Conservation (phyloP, 2,888 invertebrate genomes). For the Spodoptera littoralis region DNA sequence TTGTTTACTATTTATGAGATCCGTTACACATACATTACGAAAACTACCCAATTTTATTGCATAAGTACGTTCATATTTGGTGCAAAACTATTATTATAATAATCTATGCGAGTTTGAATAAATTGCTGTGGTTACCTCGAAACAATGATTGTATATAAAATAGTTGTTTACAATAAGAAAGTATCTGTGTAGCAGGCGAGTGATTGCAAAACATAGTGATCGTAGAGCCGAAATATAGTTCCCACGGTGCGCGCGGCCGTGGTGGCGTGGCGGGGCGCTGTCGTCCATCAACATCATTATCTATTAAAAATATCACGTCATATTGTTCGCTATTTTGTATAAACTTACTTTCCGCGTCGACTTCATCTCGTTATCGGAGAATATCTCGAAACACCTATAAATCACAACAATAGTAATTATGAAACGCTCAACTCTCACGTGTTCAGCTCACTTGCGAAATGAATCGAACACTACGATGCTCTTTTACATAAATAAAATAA, state of each 20-base stretch:
- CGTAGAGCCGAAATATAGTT: constrained; percentile 83
- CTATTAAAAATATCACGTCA: constrained; percentile 89
- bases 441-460: constrained; percentile 62
- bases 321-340: constrained; percentile 87
- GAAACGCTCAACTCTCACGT: constrained; percentile 69
- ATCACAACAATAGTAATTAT: constrained; percentile 82
- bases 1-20: constrained; percentile 38
- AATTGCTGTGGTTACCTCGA: constrained; percentile 8
- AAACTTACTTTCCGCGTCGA: constrained; percentile 82
- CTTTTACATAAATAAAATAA: constrained; percentile 57
- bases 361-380: constrained; percentile 68
- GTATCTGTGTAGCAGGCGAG: constrained; percentile 68
- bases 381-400: constrained; percentile 83
- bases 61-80: constrained; percentile 13
- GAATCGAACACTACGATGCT: constrained; percentile 46
- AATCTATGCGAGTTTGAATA: neutral
- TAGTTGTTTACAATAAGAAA: constrained; percentile 68
- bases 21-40: constrained; percentile 14
- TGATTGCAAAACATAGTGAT: constrained; percentile 81
- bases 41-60: constrained; percentile 12
- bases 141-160: constrained; percentile 29
- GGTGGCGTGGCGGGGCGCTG: constrained; percentile 74
- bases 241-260: constrained; percentile 81
- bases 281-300: constrained; percentile 88
- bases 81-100: neutral